Percentiles rank a stretch among this genome's conserved stretches.
Conservation (phyloP, 2,113 vertebrate genomes). For the Xiphophorus hellerii region DNA sequence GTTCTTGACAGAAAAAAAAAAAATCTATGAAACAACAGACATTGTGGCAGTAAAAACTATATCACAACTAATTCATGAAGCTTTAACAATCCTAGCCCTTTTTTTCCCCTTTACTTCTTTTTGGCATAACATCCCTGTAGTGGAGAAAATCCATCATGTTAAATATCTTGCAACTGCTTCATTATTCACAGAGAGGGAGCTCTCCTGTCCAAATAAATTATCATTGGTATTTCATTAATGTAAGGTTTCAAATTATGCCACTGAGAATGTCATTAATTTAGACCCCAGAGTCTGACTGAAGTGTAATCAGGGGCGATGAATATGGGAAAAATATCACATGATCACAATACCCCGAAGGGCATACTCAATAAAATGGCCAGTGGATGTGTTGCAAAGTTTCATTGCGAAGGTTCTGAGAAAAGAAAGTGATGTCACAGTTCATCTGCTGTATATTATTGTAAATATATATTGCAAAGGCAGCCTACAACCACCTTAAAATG, state of each 20-base stretch:
- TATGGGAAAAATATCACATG: not conserved
- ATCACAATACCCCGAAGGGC: not conserved
- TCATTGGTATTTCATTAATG: conserved; percentile 68
- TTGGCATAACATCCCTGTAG: conserved; percentile 46
- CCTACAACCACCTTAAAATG: too few relatives aligned
- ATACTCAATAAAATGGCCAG: too few relatives aligned
- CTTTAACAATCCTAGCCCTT: conserved; percentile 1
- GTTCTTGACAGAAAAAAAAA: not conserved
- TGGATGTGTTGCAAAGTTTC: too few relatives aligned
- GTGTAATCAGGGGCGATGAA: not conserved
- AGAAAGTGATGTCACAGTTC: too few relatives aligned
- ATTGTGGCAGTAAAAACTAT: conserved; percentile 20
- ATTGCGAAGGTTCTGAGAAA: too few relatives aligned
- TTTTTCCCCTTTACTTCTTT: conserved; percentile 16
- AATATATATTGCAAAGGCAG: too few relatives aligned
- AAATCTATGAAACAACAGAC: conserved; percentile 18
- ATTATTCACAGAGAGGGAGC: conserved; percentile 69
- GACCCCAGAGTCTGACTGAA: conserved; percentile 33
- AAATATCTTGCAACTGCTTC: conserved; percentile 64
- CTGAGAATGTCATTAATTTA: conserved; percentile 63
- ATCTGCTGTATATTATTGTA: too few relatives aligned
- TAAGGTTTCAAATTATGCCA: conserved; percentile 62
- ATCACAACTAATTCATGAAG: conserved; percentile 32
- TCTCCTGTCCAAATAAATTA: conserved; percentile 72
- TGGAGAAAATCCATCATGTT: conserved; percentile 68